Percentiles rank a stretch among this genome's conserved stretches.
These are phyloP conservation scores for Mallotus villosus DNA, from an alignment of 2,797 vertebrate genomes.

Conservation along the genomic window DNA sequence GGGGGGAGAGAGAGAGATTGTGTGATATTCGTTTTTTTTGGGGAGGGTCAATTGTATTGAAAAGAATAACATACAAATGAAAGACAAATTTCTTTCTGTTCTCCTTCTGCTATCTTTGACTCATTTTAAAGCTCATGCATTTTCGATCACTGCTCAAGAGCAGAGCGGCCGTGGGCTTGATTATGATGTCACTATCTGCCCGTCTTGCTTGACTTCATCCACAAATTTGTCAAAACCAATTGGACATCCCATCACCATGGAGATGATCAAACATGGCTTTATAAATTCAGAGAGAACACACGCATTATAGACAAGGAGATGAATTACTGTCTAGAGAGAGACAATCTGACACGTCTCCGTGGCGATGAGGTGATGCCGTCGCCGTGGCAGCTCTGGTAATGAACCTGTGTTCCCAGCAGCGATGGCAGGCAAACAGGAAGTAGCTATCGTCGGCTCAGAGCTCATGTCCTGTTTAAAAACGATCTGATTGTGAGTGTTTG, in stretches of 20 bases:
- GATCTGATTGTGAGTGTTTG: slow-evolving; percentile 3
- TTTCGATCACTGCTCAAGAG: slow-evolving; percentile 26
- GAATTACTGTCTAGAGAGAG: slow-evolving; percentile 55
- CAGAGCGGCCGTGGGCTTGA: not conserved
- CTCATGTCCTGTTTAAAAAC: not conserved
- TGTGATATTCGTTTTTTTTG: too few relatives aligned
- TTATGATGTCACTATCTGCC: slow-evolving; percentile 14
- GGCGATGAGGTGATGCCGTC: slow-evolving; percentile 23
- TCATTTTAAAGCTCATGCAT: slow-evolving; percentile 52
- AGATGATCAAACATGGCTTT: slow-evolving; percentile 24
- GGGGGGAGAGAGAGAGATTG: not conserved
- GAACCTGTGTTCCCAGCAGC: slow-evolving; percentile 62
- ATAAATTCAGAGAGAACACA: slow-evolving; percentile 38
- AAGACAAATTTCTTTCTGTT: slow-evolving; percentile 42
- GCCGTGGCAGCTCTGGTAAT: slow-evolving; percentile 69
- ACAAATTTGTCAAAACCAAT: slow-evolving; percentile 32
- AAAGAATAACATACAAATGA: slow-evolving; percentile 38
- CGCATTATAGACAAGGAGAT: slow-evolving; percentile 45
- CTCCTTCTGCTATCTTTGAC: slow-evolving; percentile 43
- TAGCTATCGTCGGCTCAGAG: slow-evolving; percentile 57
- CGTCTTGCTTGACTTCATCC: slow-evolving; percentile 27
- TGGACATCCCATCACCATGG: slow-evolving; percentile 24
- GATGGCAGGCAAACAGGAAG: slow-evolving; percentile 34
- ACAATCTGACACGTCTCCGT: slow-evolving; percentile 58
- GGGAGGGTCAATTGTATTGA: not conserved